These are phyloP conservation scores for Melinopterus prodromus DNA, from an alignment of 2,888 invertebrate genomes.

Conservation along the genomic window DNA sequence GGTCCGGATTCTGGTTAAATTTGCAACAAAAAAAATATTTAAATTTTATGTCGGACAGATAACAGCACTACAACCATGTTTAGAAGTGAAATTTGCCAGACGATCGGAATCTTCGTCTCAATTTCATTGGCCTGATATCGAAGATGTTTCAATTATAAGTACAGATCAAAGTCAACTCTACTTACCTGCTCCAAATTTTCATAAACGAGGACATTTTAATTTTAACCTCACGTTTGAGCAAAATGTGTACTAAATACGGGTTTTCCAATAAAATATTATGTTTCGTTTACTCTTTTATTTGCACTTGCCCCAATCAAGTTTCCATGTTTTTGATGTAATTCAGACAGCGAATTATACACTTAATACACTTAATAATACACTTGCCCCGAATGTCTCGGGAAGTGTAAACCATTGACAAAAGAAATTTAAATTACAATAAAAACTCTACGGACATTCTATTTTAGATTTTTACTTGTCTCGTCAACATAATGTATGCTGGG, in stretches of 20 bases:
- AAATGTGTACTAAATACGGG: too few species aligned
- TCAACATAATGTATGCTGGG: too few species aligned
- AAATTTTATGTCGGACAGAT: slow-evolving; percentile 22
- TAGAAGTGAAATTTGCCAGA: slow-evolving; percentile 28
- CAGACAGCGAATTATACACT: too few species aligned
- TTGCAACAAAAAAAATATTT: slow-evolving; percentile 11
- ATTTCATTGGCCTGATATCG: slow-evolving; percentile 31
- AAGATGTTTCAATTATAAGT: slow-evolving; percentile 23
- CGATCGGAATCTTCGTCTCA: slow-evolving; percentile 20
- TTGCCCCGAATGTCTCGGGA: too few species aligned
- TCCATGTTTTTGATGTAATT: too few species aligned
- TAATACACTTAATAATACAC: too few species aligned
- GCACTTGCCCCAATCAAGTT: background rate
- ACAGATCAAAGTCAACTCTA: background rate
- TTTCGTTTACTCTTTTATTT: slow-evolving; percentile 15
- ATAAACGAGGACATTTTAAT: slow-evolving; percentile 22
- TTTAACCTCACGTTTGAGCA: slow-evolving; percentile 23
- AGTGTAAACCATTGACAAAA: too few species aligned
- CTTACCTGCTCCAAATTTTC: slow-evolving; percentile 24
- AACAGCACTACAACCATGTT: too few species aligned
- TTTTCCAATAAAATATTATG: background rate
- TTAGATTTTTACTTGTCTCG: too few species aligned
- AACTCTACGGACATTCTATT: too few species aligned
- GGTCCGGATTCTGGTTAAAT: slow-evolving; percentile 26
- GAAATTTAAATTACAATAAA: too few species aligned